A percentile compares a stretch with the other conserved stretches of the same genome.
Evolutionary conservation across 2,113 vertebrate species (phyloP).

Genomic region (Pogona vitticeps): DNA sequence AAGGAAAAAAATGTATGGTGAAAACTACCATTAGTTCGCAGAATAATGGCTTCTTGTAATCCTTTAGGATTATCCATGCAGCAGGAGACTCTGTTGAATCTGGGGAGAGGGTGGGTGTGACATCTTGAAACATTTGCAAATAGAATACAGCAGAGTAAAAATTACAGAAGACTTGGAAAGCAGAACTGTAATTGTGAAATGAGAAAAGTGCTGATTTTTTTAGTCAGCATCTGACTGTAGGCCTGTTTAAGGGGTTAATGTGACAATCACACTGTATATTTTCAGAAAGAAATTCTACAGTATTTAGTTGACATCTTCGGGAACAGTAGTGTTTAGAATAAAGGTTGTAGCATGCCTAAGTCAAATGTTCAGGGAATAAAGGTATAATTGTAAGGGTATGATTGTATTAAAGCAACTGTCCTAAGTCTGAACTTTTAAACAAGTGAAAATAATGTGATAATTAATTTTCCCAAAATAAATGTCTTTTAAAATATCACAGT

Average conservation of each 20-base stretch:
- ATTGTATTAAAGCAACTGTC: background rate
- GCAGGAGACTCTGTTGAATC: background rate
- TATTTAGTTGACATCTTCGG: background rate
- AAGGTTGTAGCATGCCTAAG: background rate
- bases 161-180: background rate
- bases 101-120: background rate
- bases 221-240: too few relatives aligned
- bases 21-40: background rate
- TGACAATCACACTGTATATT: background rate
- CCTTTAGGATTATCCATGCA: background rate
- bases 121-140: background rate
- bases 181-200: background rate
- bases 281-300: background rate
- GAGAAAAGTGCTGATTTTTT: too few relatives aligned
- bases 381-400: background rate
- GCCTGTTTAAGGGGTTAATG: too few relatives aligned
- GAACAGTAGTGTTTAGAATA: background rate
- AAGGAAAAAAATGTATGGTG: too few relatives aligned
- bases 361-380: too few relatives aligned
- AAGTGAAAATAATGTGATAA: background rate
- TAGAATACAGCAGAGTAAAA: background rate
- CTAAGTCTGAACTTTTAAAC: background rate
- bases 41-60: background rate
- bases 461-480: conserved; percentile 5
- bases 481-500: conserved; percentile 15